Evolutionary conservation across 2,888 invertebrate species (phyloP), one percentile per base, ranked within the genome.

Genomic region (Mimas tiliae): DNA sequence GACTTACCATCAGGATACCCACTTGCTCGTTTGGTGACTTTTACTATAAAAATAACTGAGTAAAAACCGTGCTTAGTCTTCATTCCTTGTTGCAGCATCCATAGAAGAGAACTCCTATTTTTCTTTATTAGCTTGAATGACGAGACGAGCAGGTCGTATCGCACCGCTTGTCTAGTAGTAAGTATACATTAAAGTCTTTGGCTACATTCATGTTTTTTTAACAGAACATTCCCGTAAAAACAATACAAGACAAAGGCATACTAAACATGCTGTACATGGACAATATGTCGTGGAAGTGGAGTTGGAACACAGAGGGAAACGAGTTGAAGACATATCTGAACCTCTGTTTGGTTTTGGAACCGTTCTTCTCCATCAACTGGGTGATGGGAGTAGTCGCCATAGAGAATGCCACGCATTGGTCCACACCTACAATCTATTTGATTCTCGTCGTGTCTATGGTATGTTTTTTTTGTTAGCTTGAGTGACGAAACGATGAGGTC

Each of bases 291-390:
- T 87, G 88, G 83, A 94, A 93, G 75, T 91, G 91, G 82, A 85
- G 80, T 19, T 91, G 91, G 87, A 89, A 89, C 62, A 87, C 90
- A 0, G 94, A 95, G 80, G 93, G 95, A 50, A 94, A 94, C 66
- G 95, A 95, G 68, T 87, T 95, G 70, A 95, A 95, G 80, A 89
- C 92, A 64, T 94, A 95, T 72, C 83, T 95, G 68, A 95, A 95
- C 79, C 85, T 95, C 3, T 94, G 96, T 62, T 94, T 96, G 53
- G 94, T 95, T n/a, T 84, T 96, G 74, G 95, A 96, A 78, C 96
- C 96, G 16, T 94, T 95, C 71, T 96, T 96, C 77, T 95, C 95
- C 12, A 94, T 96, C 21, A 95, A 96, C 75, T 96, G 96, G 96
- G 96, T 96, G 73, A 94, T 96, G 85, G 96, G 96, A 0, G 96